phyloP scores from a whole-genome alignment of 2,888 invertebrate species.

The Pediacus dermestoides region DNA sequence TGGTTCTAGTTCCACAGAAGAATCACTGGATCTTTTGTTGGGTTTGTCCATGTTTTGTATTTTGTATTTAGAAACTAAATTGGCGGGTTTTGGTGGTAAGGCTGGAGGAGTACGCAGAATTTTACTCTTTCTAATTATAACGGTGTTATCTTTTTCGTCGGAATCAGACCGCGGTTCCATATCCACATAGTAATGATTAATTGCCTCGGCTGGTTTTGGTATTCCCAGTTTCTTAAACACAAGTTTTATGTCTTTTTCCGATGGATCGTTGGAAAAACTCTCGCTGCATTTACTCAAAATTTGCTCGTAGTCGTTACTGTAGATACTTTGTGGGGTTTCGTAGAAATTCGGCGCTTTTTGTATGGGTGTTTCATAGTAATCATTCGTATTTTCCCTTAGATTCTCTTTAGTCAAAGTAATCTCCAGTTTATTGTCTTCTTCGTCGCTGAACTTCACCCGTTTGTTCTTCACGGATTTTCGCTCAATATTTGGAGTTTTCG shows the following conservation, averaged over 20 bases:
- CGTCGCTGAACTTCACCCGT: conserved; percentile 48
- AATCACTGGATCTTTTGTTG: conserved; percentile 31
- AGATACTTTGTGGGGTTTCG: conserved; percentile 67
- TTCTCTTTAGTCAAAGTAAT: conserved; percentile 26
- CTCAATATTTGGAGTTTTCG: conserved; percentile 47
- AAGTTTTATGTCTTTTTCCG: conserved; percentile 21
- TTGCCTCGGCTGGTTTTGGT: conserved; percentile 52
- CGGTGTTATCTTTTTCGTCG: conserved; percentile 28
- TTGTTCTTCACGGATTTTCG: conserved; percentile 40
- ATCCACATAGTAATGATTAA: conserved; percentile 60
- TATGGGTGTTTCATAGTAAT: conserved; percentile 50
- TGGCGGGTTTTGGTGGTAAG: conserved; percentile 75
- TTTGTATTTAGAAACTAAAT: conserved; percentile 66
- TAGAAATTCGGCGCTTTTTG: conserved; percentile 54
- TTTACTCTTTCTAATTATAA: conserved; percentile 48
- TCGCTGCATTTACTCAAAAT: conserved; percentile 56
- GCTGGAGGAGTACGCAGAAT: conserved; percentile 68
- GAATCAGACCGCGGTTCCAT: conserved; percentile 55
- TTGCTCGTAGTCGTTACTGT: conserved; percentile 72
- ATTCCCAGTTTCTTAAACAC: conserved; percentile 54
- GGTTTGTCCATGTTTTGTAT: conserved; percentile 41
- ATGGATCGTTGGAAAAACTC: conserved; percentile 25
- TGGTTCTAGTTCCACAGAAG: conserved; percentile 55
- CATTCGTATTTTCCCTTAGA: conserved; percentile 28
- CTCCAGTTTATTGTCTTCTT: conserved; percentile 33